Evolutionary conservation across 2,797 vertebrate species (phyloP).

Genomic region (Lates japonicus): DNA sequence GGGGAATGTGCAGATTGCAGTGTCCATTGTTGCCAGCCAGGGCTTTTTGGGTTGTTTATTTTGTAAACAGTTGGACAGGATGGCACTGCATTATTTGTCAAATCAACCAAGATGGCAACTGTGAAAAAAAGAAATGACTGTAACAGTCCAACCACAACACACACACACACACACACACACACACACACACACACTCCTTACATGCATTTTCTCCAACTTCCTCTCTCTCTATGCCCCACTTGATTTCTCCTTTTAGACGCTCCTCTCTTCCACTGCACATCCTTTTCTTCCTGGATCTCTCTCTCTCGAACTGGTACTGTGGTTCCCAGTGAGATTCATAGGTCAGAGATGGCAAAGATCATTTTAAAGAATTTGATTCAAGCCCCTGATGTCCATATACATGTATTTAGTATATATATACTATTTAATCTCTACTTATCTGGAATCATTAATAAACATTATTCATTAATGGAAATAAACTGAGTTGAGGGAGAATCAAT

Average conservation of each 20-base stretch:
- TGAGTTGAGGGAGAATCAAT: conserved; percentile 28
- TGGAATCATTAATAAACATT: conserved; percentile 59
- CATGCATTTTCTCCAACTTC: conserved; percentile 15
- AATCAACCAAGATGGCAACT: neutral
- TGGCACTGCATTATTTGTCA: neutral
- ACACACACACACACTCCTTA: conserved; percentile 5
- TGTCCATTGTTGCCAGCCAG: neutral
- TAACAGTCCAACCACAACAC: neutral
- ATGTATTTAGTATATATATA: too few species aligned
- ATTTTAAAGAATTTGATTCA: conserved; percentile 77
- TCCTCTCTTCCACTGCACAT: conserved; percentile 35
- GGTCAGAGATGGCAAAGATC: conserved; percentile 79
- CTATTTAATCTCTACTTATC: too few species aligned
- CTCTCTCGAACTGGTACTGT: conserved; percentile 60
- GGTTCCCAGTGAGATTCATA: conserved; percentile 77
- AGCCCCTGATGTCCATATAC: too few species aligned
- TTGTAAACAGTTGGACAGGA: neutral
- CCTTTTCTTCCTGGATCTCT: too few species aligned
- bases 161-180: conserved; percentile 9
- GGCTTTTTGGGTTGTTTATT: neutral
- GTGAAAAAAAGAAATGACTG: too few species aligned
- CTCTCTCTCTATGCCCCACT: conserved; percentile 34
- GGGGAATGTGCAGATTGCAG: neutral
- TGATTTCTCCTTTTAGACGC: conserved; percentile 39
- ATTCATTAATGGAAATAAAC: conserved; percentile 48